phyloP scores from a whole-genome alignment of 2,888 invertebrate species.

The Lottia gigantea region DNA sequence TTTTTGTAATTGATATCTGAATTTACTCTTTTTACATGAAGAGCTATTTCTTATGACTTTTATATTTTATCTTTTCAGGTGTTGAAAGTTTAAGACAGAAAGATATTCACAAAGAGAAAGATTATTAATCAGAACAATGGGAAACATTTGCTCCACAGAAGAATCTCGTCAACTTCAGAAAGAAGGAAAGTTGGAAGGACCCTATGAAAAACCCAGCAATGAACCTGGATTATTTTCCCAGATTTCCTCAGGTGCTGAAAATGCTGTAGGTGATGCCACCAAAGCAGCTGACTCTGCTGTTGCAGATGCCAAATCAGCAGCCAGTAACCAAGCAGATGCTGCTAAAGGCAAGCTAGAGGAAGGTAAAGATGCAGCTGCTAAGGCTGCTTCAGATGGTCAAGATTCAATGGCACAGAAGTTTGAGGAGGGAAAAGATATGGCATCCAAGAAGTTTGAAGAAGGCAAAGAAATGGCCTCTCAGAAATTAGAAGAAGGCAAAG shows the following conservation, averaged over 20 bases:
- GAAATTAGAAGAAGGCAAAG: background rate
- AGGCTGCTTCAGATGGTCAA: background rate
- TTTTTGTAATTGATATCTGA: too few relatives aligned
- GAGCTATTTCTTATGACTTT: too few relatives aligned
- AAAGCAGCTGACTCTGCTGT: background rate
- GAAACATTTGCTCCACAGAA: conserved; percentile 11
- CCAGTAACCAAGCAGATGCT: background rate
- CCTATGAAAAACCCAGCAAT: background rate
- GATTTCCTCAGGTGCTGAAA: conserved; percentile 1
- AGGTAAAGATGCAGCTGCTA: background rate
- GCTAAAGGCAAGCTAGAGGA: background rate
- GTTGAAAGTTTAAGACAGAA: conserved; percentile 12
- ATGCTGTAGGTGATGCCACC: conserved; percentile 4
- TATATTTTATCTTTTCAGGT: background rate
- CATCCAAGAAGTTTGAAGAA: background rate
- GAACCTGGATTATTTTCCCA: background rate
- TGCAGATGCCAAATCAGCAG: background rate
- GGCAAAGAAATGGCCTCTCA: background rate
- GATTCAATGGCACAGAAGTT: background rate
- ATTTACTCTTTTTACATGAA: too few relatives aligned
- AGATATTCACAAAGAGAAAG: conserved; percentile 5
- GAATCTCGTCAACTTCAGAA: conserved; percentile 4
- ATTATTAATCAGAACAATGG: background rate
- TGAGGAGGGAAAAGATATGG: background rate
- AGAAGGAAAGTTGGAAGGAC: conserved; percentile 2